Percentiles rank a stretch among this genome's conserved stretches.
phyloP scores from a whole-genome alignment of 2,113 vertebrate species.

The Choloepus hoffmanni region DNA sequence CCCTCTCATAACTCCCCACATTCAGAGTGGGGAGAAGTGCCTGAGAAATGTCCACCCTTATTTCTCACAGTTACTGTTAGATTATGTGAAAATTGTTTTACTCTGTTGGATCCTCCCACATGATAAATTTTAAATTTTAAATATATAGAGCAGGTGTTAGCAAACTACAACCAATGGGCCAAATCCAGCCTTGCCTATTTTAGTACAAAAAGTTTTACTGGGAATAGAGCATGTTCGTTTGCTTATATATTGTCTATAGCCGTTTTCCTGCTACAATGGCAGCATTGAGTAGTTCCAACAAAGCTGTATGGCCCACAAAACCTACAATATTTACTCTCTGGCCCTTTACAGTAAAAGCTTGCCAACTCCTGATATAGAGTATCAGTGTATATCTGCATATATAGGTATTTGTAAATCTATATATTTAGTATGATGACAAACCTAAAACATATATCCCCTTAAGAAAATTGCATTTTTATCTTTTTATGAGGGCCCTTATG shows the following conservation, averaged over 20 bases:
- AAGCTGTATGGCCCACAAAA: background rate
- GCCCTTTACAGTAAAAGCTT: background rate
- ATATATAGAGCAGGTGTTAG: background rate
- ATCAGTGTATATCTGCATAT: background rate
- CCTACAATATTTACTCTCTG: background rate
- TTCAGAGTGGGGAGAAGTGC: background rate
- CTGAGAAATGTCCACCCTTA: background rate
- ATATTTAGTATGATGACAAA: background rate
- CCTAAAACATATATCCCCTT: background rate
- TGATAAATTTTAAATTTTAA: background rate
- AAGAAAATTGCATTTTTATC: background rate
- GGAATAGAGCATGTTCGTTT: background rate
- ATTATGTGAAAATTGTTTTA: background rate
- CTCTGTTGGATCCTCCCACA: background rate
- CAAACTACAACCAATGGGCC: background rate
- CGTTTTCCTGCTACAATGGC: background rate
- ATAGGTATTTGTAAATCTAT: background rate
- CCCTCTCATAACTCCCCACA: background rate
- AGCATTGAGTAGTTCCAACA: background rate
- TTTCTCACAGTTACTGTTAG: background rate
- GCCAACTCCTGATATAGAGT: background rate
- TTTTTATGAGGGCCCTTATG: background rate
- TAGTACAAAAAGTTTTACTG: background rate
- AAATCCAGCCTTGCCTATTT: background rate
- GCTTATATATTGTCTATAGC: background rate